phyloP scores from a whole-genome alignment of 2,797 vertebrate genomes.

The Miichthys miiuy region DNA sequence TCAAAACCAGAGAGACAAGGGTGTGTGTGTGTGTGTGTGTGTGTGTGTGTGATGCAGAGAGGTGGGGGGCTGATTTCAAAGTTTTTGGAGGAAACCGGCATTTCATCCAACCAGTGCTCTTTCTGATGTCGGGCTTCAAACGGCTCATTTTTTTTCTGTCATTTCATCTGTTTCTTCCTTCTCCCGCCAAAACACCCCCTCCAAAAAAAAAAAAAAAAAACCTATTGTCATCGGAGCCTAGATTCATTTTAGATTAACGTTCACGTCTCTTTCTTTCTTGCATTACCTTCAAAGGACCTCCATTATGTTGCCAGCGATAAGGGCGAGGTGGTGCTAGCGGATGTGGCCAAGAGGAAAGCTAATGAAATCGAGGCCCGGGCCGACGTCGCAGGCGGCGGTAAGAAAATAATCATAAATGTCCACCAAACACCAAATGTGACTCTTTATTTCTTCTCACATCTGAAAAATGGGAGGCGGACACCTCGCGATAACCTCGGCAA shows the following conservation, averaged over 20 bases:
- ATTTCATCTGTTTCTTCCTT: constrained; percentile 81
- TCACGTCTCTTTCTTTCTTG: constrained; percentile 87
- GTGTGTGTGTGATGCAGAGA: constrained; percentile 66
- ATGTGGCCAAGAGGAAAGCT: constrained; percentile 95
- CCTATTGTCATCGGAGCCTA: constrained; percentile 84
- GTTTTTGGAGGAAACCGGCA: constrained; percentile 80
- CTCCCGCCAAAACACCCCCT: constrained; percentile 61
- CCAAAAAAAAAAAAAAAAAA: constrained; percentile 60
- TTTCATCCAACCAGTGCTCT: constrained; percentile 80
- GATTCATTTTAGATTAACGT: constrained; percentile 93
- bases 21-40: constrained; percentile 28
- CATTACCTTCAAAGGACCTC: constrained; percentile 98
- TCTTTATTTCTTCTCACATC: constrained; percentile 60
- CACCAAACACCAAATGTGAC: constrained; percentile 53
- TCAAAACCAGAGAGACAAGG: constrained; percentile 72
- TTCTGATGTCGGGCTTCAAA: constrained; percentile 86
- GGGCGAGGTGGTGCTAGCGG: constrained; percentile 95
- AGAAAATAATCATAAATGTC: constrained; percentile 79
- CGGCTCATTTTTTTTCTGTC: constrained; percentile 74
- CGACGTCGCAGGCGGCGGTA: constrained; percentile 87
- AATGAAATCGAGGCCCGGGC: constrained; percentile 91
- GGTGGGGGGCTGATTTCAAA: constrained; percentile 87
- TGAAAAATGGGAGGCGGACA: constrained; percentile 52
- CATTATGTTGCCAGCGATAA: constrained; percentile 97
- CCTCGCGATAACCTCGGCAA: constrained; percentile 60